A percentile compares a stretch with the other conserved stretches of the same genome.
Evolutionary conservation across 2,888 invertebrate genomes (phyloP).

Genomic region (Thelaira solivaga): DNA sequence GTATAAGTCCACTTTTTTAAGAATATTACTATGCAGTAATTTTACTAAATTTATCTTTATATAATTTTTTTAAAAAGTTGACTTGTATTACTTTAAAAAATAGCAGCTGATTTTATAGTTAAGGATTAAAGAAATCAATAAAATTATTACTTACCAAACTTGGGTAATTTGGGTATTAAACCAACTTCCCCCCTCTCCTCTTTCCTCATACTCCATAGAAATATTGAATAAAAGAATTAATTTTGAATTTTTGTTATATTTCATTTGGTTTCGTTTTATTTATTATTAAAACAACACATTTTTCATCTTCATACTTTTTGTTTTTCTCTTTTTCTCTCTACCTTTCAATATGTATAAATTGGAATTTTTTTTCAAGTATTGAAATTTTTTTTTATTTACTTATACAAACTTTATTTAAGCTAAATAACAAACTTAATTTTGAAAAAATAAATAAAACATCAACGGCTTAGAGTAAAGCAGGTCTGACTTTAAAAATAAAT

Average conservation of each 20-base stretch:
- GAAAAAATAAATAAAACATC: slow-evolving; percentile 28
- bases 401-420: slow-evolving; percentile 40
- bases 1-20: too few relatives aligned
- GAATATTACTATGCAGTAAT: too few relatives aligned
- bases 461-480: slow-evolving; percentile 33
- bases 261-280: slow-evolving; percentile 59
- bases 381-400: slow-evolving; percentile 15
- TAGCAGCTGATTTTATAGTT: too few relatives aligned
- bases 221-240: slow-evolving; percentile 22
- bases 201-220: too few relatives aligned
- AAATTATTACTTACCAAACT: too few relatives aligned
- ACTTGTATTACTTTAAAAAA: too few relatives aligned
- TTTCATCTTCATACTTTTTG: neutral
- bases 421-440: slow-evolving; percentile 51
- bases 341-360: slow-evolving; percentile 12
- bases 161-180: too few relatives aligned
- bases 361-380: neutral
- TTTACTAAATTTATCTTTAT: too few relatives aligned
- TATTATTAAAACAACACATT: slow-evolving; percentile 46
- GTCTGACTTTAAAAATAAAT: too few relatives aligned
- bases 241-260: slow-evolving; percentile 40
- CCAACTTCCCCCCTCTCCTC: too few relatives aligned
- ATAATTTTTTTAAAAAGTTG: too few relatives aligned
- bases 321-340: neutral
- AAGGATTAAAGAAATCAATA: too few relatives aligned